Conservation (phyloP, 2,113 vertebrate species). For the Poecilia latipinna region DNA sequence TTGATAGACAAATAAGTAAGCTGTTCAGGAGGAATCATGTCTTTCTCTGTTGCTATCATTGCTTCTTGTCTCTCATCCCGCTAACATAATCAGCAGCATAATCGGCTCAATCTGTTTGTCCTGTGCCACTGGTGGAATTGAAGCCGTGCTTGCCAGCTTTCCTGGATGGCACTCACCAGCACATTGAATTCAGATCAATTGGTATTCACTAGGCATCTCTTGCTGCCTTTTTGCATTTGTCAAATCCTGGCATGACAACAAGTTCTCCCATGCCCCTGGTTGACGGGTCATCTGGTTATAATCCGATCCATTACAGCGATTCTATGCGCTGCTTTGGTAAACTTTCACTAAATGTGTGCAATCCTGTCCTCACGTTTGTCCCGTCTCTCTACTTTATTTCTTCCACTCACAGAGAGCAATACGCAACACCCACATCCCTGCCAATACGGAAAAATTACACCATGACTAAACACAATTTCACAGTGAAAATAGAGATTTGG, state of each 20-base stretch:
- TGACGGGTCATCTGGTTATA: constrained; percentile 45
- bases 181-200: constrained; percentile 49
- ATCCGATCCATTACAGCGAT: constrained; percentile 27
- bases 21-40: constrained; percentile 22
- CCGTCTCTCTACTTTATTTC: constrained; percentile 30
- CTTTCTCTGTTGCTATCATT: constrained; percentile 27
- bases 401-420: constrained; percentile 21
- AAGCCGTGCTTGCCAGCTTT: constrained; percentile 41
- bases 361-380: constrained; percentile 42
- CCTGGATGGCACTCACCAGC: constrained; percentile 24
- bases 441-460: constrained; percentile 52
- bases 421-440: constrained; percentile 56
- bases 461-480: constrained; percentile 65
- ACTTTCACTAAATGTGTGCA: constrained; percentile 27
- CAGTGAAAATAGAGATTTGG: constrained; percentile 56
- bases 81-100: constrained; percentile 59
- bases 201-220: constrained; percentile 50
- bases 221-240: constrained; percentile 41
- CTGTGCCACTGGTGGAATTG: constrained; percentile 31
- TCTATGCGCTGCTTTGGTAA: constrained; percentile 17
- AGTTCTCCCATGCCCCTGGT: constrained; percentile 23
- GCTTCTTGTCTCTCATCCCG: constrained; percentile 44
- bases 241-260: constrained; percentile 39
- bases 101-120: constrained; percentile 63
- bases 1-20: constrained; percentile 23